phyloP scores from a whole-genome alignment of 1,140 invertebrate species.

The Drosophila watanabei region DNA sequence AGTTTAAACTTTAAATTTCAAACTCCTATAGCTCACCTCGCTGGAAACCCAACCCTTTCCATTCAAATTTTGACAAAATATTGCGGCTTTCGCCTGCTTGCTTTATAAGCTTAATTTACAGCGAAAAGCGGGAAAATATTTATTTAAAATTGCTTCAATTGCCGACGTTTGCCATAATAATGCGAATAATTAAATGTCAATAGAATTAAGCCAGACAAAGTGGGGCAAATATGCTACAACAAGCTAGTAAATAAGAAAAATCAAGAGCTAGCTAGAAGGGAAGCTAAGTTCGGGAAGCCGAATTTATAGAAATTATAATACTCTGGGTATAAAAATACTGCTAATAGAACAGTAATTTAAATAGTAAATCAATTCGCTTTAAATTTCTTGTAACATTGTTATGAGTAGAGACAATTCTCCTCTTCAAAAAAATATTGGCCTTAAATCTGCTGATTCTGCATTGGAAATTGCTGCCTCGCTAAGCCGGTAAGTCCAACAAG shows the following conservation, averaged over 20 bases:
- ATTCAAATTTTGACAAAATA: constrained; percentile 65
- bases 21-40: constrained; percentile 10
- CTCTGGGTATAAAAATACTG: no score
- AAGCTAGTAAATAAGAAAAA: constrained; percentile 19
- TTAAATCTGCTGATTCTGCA: constrained; percentile 55
- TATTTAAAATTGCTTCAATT: constrained; percentile 67
- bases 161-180: constrained; percentile 14
- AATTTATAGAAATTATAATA: no score
- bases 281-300: no score
- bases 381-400: not conserved
- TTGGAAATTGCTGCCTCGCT: constrained; percentile 65
- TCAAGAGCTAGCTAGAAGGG: not conserved
- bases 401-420: constrained; percentile 16
- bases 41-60: not conserved
- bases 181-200: constrained; percentile 72
- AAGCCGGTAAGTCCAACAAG: constrained; percentile 77
- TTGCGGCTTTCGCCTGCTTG: constrained; percentile 53
- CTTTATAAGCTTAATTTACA: constrained; percentile 73
- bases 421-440: constrained; percentile 49
- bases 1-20: not conserved
- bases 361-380: not conserved
- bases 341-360: no score
- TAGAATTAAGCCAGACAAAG: constrained; percentile 60
- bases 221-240: constrained; percentile 12
- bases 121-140: constrained; percentile 58